Conservation (phyloP, 2,888 invertebrate genomes). For the Notodonta dromedarius region DNA sequence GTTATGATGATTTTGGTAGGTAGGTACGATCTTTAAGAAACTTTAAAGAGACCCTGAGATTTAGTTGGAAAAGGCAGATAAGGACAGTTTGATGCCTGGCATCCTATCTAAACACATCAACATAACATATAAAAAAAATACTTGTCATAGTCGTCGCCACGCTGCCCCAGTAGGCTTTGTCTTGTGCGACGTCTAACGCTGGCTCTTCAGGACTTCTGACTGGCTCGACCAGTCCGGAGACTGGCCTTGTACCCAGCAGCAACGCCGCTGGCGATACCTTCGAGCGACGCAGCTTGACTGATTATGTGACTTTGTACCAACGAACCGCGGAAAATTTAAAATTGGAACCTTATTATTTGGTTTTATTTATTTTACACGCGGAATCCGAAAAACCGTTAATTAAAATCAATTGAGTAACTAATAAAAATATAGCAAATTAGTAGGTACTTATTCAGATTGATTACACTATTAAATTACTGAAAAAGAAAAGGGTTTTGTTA, state of each 20-base stretch:
- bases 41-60: not conserved
- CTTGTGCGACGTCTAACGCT: constrained; percentile 79
- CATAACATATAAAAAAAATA: constrained; percentile 38
- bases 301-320: constrained; percentile 32
- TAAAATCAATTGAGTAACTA: too few relatives aligned
- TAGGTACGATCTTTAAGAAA: too few relatives aligned
- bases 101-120: not conserved
- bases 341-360: constrained; percentile 11
- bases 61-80: not conserved
- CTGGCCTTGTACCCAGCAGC: constrained; percentile 84
- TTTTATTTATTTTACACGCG: constrained; percentile 10
- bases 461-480: not conserved
- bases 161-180: constrained; percentile 80
- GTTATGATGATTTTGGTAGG: too few relatives aligned
- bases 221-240: constrained; percentile 79
- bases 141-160: constrained; percentile 72
- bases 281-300: constrained; percentile 78
- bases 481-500: not conserved
- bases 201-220: constrained; percentile 78
- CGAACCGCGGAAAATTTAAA: constrained; percentile 23
- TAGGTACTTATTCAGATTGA: too few relatives aligned
- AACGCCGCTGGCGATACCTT: constrained; percentile 80
- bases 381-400: not conserved
- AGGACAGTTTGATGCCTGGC: not conserved
- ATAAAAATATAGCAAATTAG: too few relatives aligned